These are phyloP conservation scores for Maniola jurtina DNA, from an alignment of 1,140 invertebrate species.

Conservation along the genomic window DNA sequence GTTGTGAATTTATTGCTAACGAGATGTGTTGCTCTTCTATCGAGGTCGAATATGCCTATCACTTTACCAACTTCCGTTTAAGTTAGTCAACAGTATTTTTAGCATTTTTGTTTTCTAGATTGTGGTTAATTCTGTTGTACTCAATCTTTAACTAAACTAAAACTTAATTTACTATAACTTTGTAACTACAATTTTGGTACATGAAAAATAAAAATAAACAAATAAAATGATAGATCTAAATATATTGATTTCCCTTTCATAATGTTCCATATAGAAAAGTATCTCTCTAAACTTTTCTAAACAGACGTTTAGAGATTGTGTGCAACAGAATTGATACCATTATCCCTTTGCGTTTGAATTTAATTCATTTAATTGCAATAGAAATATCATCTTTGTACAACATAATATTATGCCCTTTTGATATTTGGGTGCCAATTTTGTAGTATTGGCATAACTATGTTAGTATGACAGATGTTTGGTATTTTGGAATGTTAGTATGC, in stretches of 20 bases:
- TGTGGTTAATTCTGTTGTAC: neutral
- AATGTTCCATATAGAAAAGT: no score
- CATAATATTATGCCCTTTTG: neutral
- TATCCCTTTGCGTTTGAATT: no score
- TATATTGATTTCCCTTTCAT: no score
- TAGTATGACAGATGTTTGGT: conserved; percentile 31
- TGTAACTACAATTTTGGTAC: no score
- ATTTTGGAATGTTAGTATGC: conserved; percentile 39
- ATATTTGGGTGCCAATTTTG: conserved; percentile 20
- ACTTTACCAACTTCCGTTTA: conserved; percentile 8
- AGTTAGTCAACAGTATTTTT: conserved; percentile 33
- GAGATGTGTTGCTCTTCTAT: neutral
- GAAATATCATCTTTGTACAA: neutral
- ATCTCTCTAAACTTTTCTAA: no score
- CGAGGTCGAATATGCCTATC: neutral
- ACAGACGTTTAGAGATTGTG: no score
- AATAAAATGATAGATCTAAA: no score
- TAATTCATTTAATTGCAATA: conserved; percentile 9
- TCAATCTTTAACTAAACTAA: neutral
- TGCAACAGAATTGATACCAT: no score
- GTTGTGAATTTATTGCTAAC: conserved; percentile 10
- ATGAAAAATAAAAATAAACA: no score
- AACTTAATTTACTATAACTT: no score
- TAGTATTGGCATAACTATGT: conserved; percentile 23
- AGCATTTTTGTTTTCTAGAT: conserved; percentile 20